These are phyloP conservation scores for Psilopogon haemacephalus DNA, from an alignment of 2,113 vertebrate genomes.

Conservation along the genomic window DNA sequence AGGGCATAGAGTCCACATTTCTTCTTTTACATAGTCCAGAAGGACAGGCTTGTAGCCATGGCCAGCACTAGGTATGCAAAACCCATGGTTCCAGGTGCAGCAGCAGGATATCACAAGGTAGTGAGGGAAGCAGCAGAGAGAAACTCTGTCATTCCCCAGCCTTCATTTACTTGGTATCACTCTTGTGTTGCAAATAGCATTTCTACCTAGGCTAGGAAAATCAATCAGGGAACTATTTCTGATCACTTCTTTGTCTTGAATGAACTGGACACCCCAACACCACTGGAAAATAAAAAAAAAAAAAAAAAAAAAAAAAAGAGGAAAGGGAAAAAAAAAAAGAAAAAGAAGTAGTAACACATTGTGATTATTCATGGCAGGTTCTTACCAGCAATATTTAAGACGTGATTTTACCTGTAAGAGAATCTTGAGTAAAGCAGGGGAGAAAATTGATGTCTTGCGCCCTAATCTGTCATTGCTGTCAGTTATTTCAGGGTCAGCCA, in stretches of 20 bases:
- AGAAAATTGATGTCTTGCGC: background rate
- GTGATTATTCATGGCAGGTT: background rate
- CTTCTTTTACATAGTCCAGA: background rate
- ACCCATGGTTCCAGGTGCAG: fast-evolving
- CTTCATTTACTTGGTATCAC: background rate
- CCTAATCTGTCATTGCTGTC: background rate
- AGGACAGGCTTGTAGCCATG: background rate
- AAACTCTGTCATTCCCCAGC: background rate
- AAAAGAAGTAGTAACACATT: background rate
- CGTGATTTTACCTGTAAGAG: background rate
- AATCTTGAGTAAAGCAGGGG: background rate
- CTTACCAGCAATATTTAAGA: background rate
- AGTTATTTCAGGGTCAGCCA: background rate
- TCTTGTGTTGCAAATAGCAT: background rate
- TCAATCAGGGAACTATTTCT: background rate
- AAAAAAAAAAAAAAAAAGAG: background rate
- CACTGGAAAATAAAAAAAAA: background rate
- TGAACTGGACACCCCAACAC: fast-evolving
- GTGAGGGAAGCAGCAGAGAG: background rate
- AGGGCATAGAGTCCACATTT: fast-evolving
- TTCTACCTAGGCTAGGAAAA: background rate
- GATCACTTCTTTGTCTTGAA: background rate
- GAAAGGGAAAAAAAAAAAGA: background rate
- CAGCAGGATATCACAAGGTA: fast-evolving
- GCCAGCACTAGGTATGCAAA: background rate